These are phyloP conservation scores for Eurytoma californica DNA, from an alignment of 2,888 invertebrate species.

Conservation along the genomic window DNA sequence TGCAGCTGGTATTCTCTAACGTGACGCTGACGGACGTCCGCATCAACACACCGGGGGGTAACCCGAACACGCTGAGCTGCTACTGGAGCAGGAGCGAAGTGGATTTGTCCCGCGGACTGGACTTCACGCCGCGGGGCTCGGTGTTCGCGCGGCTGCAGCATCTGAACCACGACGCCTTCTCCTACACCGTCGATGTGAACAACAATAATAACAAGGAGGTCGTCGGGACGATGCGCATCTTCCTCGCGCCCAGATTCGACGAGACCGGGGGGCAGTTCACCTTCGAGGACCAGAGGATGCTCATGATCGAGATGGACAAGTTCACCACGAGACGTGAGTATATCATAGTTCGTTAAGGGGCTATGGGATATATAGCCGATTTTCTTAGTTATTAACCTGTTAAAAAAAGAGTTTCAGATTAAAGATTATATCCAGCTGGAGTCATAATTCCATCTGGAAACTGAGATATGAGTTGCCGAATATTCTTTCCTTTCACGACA, in stretches of 20 bases:
- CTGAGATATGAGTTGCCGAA: no score
- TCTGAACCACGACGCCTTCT: slow-evolving; percentile 84
- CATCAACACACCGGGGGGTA: slow-evolving; percentile 38
- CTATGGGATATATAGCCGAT: no score
- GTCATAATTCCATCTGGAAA: no score
- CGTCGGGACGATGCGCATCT: slow-evolving; percentile 83
- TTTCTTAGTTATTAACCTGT: no score
- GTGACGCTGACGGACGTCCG: slow-evolving; percentile 78
- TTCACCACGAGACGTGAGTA: slow-evolving; percentile 81
- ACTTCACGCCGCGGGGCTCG: slow-evolving; percentile 86
- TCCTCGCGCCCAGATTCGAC: slow-evolving; percentile 82
- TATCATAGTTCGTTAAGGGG: no score
- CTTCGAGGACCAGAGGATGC: slow-evolving; percentile 79
- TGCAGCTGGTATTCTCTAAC: slow-evolving; percentile 80
- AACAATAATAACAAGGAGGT: slow-evolving; percentile 76
- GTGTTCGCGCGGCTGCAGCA: slow-evolving; percentile 86
- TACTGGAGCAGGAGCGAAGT: slow-evolving; percentile 89
- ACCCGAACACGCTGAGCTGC: slow-evolving; percentile 77
- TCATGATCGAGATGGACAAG: slow-evolving; percentile 86
- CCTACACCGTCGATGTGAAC: slow-evolving; percentile 80
- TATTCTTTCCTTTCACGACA: no score
- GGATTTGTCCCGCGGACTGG: slow-evolving; percentile 87
- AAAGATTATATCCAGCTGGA: no score
- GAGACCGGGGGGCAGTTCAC: slow-evolving; percentile 81
- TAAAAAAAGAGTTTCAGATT: no score